Evolutionary conservation across 2,113 vertebrate genomes (phyloP).

Genomic region (Spilogale gracilis): DNA sequence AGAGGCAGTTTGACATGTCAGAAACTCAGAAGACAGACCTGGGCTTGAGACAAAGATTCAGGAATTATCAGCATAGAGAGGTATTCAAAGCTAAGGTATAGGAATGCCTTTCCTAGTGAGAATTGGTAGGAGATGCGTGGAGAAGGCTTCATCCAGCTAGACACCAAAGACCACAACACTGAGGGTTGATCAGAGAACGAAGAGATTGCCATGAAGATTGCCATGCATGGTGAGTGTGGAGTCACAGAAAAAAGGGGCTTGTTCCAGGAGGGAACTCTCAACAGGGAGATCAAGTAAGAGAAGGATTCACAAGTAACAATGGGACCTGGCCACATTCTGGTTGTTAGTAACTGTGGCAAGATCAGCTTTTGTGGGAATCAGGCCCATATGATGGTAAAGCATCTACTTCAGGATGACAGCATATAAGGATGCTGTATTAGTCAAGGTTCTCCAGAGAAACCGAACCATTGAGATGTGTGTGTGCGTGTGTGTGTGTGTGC

Average conservation of each 20-base stretch:
- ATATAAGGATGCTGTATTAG: not conserved
- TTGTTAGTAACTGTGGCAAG: not conserved
- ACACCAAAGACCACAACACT: not conserved
- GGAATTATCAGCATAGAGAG: not conserved
- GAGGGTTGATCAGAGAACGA: not conserved
- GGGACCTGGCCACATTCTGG: not conserved
- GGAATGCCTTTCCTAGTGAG: not conserved
- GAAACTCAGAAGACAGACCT: not conserved
- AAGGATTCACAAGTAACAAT: not conserved
- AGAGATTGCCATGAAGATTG: not conserved
- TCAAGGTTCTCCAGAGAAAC: slow-evolving; percentile 9
- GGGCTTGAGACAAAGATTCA: not conserved
- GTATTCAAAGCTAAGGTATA: not conserved
- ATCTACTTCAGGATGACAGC: not conserved
- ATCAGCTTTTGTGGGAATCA: not conserved
- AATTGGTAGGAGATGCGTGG: not conserved
- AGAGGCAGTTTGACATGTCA: not conserved
- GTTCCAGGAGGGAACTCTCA: not conserved
- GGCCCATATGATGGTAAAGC: not conserved
- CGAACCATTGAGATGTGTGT: not conserved
- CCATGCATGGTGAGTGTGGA: not conserved
- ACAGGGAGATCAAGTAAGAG: not conserved
- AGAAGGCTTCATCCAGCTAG: not conserved
- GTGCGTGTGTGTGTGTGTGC: no score
- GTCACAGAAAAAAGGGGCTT: not conserved